Evolutionary conservation across 2,797 vertebrate genomes (phyloP), one percentile per base, ranked within the genome.

Genomic region (Myioborus melanocephalus): DNA sequence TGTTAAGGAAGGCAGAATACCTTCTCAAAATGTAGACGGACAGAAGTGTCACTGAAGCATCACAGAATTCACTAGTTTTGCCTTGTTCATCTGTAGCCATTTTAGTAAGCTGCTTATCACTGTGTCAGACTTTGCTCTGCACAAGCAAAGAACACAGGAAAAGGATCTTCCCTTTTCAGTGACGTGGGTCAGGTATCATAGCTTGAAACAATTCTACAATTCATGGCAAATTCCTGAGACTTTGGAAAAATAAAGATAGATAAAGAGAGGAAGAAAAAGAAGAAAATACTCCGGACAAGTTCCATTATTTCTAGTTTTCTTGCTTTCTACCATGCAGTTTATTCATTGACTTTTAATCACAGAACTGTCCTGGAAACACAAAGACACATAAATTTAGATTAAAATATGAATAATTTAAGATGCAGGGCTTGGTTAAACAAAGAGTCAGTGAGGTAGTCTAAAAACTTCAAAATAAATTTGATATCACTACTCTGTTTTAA

Each of bases 331-430:
- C 0, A 0, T 53, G 17, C 44, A 60, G 49, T 46, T 93, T 88
- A 78, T 75, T 81, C 53, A 37, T 61, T 66, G 79, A 75, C 72
- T 88, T 92, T 87, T 90, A 91, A 93, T 60, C 65, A 90, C 35
- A 90, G 41, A 90, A 88, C 46, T 73, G 47, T 86, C 53, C 57
- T 56, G n/a, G 80, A 94, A 91, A 91, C 82, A 91, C 34, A 91
- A 52, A 84, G 65, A 83, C 76, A 89, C 43, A 90, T 77, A 80
- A 71, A 93, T 86, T 83, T 83, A 89, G 68, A 95, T 96, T 83
- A 87, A 95, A 95, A 90, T 49, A 87, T 94, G 9, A 95, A 93
- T 94, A 93, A 95, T 95, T 91, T 56, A 94, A 69, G 61, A 87
- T 5, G 20, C 32, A 75, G 77, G 30, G 32, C 37, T 90, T 88